A percentile compares a stretch with the other conserved stretches of the same genome.
Evolutionary conservation across 2,888 invertebrate genomes (phyloP).

Genomic region (Amphipoea oculea): DNA sequence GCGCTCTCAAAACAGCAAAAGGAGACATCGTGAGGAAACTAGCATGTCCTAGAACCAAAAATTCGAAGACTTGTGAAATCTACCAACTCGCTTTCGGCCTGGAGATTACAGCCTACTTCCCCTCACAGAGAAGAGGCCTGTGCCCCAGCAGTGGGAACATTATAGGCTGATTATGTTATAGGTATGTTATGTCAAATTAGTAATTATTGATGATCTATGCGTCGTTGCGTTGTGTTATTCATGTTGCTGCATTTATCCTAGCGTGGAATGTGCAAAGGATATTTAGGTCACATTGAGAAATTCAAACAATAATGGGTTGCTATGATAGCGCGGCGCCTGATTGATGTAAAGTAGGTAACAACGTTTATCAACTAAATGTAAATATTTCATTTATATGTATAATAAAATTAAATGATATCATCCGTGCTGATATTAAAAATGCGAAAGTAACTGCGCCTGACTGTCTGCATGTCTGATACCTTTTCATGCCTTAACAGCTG

Average conservation of each 20-base stretch:
- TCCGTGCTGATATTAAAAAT: not conserved
- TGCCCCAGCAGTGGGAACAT: not conserved
- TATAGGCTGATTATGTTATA: not conserved
- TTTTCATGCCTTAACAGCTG: not conserved
- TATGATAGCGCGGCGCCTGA: not conserved
- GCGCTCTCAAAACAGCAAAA: too few species aligned
- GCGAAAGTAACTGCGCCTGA: not conserved
- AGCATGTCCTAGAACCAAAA: too few species aligned
- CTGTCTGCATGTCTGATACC: not conserved
- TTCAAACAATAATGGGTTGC: not conserved
- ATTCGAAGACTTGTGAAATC: too few species aligned
- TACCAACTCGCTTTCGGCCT: too few species aligned
- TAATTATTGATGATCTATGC: not conserved
- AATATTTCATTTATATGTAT: not conserved
- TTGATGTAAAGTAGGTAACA: not conserved
- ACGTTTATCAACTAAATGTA: not conserved
- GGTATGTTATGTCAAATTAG: not conserved
- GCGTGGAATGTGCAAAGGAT: conserved; percentile 15
- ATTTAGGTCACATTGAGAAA: conserved; percentile 7
- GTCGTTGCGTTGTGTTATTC: not conserved
- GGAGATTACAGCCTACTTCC: too few species aligned
- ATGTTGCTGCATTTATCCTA: not conserved
- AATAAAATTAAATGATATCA: conserved; percentile 14
- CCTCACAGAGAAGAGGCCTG: not conserved
- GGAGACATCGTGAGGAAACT: too few species aligned